Evolutionary conservation across 53 echinoderm and acorn worm species (phyloP).

Genomic region (Paracentrotus lividus): DNA sequence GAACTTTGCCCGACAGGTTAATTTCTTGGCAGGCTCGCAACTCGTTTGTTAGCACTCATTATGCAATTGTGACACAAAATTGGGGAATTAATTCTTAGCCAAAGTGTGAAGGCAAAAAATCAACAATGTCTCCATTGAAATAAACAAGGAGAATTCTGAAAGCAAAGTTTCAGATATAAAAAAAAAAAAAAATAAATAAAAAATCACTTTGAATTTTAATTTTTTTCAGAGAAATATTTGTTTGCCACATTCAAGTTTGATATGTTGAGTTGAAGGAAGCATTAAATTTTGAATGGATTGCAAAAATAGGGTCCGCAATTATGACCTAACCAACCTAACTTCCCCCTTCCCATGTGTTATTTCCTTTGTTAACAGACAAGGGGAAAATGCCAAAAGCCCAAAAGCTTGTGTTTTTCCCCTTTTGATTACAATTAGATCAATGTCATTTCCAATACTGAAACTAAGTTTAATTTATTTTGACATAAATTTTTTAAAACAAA

Average conservation of each 20-base stretch:
- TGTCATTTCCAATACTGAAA: background rate
- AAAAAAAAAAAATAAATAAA: background rate
- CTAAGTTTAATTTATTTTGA: background rate
- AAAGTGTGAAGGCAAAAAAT: slow-evolving; percentile 15
- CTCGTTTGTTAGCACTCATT: slow-evolving; percentile 39
- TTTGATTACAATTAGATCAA: background rate
- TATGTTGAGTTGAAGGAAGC: slow-evolving; percentile 19
- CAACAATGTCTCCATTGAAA: background rate
- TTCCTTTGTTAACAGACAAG: slow-evolving; percentile 44
- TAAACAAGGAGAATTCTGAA: background rate
- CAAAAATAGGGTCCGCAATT: slow-evolving; percentile 38
- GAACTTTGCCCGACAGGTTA: background rate
- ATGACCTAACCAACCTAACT: slow-evolving; percentile 33
- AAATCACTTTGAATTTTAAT: background rate
- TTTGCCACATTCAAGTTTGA: slow-evolving; percentile 10
- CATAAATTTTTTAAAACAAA: no score
- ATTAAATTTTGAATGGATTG: slow-evolving; percentile 14
- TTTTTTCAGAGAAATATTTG: background rate
- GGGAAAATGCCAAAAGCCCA: background rate
- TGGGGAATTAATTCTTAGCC: background rate
- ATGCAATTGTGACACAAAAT: slow-evolving; percentile 19
- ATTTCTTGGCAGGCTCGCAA: slow-evolving; percentile 44
- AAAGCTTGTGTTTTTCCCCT: background rate
- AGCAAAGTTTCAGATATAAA: slow-evolving; percentile 9
- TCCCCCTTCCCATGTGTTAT: slow-evolving; percentile 44